These are phyloP conservation scores for Sapajus apella DNA, from an alignment of 2,113 vertebrate species.

Conservation along the genomic window DNA sequence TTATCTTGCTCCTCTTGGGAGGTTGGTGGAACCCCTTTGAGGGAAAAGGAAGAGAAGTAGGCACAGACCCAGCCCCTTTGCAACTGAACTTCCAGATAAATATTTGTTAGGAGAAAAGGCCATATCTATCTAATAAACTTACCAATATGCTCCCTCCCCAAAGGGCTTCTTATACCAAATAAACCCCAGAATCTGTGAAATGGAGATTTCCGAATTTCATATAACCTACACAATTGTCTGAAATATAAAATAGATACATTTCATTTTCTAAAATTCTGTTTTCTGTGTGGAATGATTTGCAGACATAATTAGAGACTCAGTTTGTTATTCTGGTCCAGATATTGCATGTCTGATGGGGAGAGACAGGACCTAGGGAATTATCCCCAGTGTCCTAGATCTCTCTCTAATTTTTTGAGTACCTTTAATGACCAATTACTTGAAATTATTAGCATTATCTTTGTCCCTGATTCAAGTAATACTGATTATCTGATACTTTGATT, in stretches of 20 bases:
- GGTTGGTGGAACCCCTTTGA: not conserved
- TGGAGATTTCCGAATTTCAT: not conserved
- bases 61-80: not conserved
- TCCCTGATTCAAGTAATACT: not conserved
- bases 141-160: not conserved
- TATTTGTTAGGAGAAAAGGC: not conserved
- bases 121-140: not conserved
- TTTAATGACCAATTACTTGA: not conserved
- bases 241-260: not conserved
- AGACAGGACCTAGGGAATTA: not conserved
- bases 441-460: not conserved
- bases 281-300: not conserved
- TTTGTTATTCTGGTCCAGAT: not conserved
- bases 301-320: not conserved
- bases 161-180: not conserved
- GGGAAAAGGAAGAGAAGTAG: not conserved
- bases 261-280: not conserved
- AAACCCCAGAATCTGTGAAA: not conserved
- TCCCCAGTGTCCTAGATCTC: not conserved
- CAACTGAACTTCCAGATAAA: not conserved
- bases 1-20: not conserved
- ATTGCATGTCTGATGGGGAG: not conserved
- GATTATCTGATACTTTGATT: not conserved
- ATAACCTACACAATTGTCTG: not conserved
- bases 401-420: not conserved